Conservation (phyloP, 2,888 invertebrate species). For the Eristalis pertinax region DNA sequence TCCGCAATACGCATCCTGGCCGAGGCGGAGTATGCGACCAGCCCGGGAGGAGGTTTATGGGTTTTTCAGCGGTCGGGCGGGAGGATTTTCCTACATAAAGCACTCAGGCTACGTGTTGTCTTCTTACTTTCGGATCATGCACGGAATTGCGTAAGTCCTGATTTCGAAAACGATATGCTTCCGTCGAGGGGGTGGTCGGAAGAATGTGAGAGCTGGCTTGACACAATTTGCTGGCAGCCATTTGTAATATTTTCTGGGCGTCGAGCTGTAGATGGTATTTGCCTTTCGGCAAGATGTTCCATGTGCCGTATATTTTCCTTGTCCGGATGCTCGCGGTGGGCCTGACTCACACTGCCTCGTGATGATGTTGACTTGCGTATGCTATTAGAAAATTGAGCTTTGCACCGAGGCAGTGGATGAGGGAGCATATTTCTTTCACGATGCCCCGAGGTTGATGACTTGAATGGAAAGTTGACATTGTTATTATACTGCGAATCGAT, state of each 20-base stretch:
- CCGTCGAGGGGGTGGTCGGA: neutral
- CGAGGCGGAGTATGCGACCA: neutral
- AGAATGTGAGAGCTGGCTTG: constrained; percentile 1
- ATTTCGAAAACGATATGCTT: constrained; percentile 45
- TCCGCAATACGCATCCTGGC: constrained; percentile 15
- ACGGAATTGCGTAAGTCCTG: constrained; percentile 63
- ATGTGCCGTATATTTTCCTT: constrained; percentile 36
- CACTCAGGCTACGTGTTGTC: constrained; percentile 37
- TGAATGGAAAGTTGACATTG: constrained; percentile 31
- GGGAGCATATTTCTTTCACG: neutral
- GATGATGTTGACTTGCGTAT: constrained; percentile 51
- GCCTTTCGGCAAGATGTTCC: constrained; percentile 34
- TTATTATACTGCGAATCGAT: constrained; percentile 39
- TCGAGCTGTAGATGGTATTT: neutral
- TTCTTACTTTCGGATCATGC: constrained; percentile 59
- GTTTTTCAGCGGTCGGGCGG: constrained; percentile 29
- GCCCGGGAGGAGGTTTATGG: constrained; percentile 53
- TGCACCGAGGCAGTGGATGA: neutral
- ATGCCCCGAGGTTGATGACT: constrained; percentile 6
- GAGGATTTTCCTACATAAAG: constrained; percentile 41
- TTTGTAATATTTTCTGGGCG: constrained; percentile 60
- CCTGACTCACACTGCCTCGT: neutral
- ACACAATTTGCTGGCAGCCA: constrained; percentile 66
- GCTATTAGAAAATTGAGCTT: constrained; percentile 62
- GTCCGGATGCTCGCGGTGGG: neutral